Evolutionary conservation across 2,797 vertebrate genomes (phyloP).

Genomic region (Scleropages formosus): DNA sequence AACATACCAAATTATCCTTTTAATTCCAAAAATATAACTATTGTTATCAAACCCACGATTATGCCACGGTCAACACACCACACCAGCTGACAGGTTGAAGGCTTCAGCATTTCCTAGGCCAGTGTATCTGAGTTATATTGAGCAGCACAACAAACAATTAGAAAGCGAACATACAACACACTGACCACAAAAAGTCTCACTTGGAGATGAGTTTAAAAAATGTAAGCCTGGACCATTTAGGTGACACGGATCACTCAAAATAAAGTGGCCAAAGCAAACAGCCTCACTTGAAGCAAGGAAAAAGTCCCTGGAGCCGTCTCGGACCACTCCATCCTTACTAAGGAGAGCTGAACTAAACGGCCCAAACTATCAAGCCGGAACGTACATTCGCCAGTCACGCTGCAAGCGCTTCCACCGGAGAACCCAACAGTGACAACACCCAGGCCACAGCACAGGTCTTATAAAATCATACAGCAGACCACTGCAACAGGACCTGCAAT

Average conservation of each 20-base stretch:
- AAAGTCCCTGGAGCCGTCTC: too few relatives aligned
- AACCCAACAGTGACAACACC: not conserved
- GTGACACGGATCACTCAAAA: not conserved
- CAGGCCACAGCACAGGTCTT: too few relatives aligned
- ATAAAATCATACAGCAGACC: too few relatives aligned
- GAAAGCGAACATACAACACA: conserved; percentile 8
- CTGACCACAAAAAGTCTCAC: not conserved
- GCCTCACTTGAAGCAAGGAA: not conserved
- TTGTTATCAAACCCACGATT: not conserved
- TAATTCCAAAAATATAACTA: not conserved
- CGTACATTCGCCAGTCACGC: not conserved
- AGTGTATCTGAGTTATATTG: not conserved
- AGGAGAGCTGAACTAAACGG: not conserved
- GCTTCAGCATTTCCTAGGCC: not conserved
- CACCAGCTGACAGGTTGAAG: not conserved
- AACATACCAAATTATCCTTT: not conserved
- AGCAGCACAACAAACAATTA: not conserved
- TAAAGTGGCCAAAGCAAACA: not conserved
- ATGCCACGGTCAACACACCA: not conserved
- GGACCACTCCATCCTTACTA: too few relatives aligned
- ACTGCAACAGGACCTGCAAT: too few relatives aligned
- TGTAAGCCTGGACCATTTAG: not conserved
- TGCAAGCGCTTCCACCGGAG: not conserved
- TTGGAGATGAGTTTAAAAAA: not conserved
- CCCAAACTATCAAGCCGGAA: not conserved